phyloP scores from a whole-genome alignment of 2,113 vertebrate genomes.

The Thunnus thynnus region DNA sequence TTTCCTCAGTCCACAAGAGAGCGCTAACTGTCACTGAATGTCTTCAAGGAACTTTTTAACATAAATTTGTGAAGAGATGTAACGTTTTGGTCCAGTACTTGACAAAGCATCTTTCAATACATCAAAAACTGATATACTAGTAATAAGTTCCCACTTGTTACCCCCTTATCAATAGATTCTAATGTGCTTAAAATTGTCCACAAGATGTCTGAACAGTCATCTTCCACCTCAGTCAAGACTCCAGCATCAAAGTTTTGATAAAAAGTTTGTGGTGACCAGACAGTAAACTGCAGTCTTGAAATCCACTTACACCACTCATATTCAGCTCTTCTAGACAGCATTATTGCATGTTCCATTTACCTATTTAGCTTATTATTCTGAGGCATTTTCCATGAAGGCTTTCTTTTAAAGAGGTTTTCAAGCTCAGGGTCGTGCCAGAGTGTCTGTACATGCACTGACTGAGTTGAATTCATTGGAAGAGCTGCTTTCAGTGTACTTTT shows the following conservation, averaged over 20 bases:
- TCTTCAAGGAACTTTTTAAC: conserved; percentile 5
- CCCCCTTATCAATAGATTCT: neutral
- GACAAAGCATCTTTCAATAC: neutral
- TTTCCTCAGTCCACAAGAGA: conserved; percentile 17
- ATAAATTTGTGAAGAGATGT: neutral
- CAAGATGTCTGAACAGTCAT: neutral
- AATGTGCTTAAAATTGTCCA: neutral
- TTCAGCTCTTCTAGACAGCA: neutral
- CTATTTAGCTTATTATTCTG: neutral
- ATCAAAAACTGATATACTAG: neutral
- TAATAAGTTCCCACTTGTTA: neutral
- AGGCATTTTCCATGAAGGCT: conserved; percentile 1
- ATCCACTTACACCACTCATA: neutral
- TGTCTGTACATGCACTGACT: too few relatives aligned
- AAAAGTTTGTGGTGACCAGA: neutral
- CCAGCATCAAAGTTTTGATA: neutral
- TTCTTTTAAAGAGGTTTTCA: conserved; percentile 4
- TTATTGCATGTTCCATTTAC: neutral
- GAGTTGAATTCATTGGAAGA: neutral
- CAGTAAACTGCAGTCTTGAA: conserved; percentile 13
- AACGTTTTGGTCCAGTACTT: neutral
- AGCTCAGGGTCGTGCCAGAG: neutral
- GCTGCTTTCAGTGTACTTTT: conserved; percentile 4
- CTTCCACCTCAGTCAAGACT: neutral
- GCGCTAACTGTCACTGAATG: neutral